Percentiles rank a stretch among this genome's conserved stretches.
phyloP scores from a whole-genome alignment of 1,140 invertebrate species.

The Euwallacea fornicatus region DNA sequence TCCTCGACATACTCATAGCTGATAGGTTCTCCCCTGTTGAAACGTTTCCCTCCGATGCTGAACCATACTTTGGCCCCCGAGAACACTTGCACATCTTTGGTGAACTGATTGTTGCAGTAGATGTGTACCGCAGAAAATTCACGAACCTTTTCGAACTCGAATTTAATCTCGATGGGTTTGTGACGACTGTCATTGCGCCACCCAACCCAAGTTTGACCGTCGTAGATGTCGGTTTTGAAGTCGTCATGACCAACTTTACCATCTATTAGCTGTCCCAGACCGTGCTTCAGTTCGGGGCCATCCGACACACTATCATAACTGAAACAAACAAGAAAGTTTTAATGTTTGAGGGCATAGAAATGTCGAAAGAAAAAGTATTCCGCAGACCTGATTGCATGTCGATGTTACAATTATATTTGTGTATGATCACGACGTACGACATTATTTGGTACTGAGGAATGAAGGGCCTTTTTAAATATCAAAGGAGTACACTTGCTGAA shows the following conservation, averaged over 20 bases:
- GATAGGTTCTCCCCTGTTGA: slow-evolving; percentile 65
- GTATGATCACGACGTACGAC: no score
- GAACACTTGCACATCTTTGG: slow-evolving; percentile 76
- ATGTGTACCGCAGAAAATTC: slow-evolving; percentile 86
- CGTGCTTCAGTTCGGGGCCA: slow-evolving; percentile 63
- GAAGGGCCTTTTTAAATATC: no score
- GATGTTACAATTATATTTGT: no score
- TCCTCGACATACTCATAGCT: slow-evolving; percentile 61
- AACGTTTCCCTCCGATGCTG: slow-evolving; percentile 69
- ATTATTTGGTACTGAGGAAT: no score
- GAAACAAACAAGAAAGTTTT: neutral
- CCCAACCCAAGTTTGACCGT: slow-evolving; percentile 83
- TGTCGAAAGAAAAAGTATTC: no score
- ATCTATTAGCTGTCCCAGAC: slow-evolving; percentile 87
- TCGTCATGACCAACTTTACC: slow-evolving; percentile 63
- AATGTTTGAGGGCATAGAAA: no score
- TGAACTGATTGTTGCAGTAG: slow-evolving; percentile 81
- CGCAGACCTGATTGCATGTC: no score
- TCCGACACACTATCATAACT: slow-evolving; percentile 71
- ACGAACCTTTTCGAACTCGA: slow-evolving; percentile 84
- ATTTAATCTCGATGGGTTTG: slow-evolving; percentile 73
- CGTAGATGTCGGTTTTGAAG: slow-evolving; percentile 70
- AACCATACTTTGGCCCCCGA: slow-evolving; percentile 65
- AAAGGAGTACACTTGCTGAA: no score
- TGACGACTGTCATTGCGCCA: slow-evolving; percentile 82